Conservation (phyloP, 2,888 invertebrate species). For the Pimpla rufipes region DNA sequence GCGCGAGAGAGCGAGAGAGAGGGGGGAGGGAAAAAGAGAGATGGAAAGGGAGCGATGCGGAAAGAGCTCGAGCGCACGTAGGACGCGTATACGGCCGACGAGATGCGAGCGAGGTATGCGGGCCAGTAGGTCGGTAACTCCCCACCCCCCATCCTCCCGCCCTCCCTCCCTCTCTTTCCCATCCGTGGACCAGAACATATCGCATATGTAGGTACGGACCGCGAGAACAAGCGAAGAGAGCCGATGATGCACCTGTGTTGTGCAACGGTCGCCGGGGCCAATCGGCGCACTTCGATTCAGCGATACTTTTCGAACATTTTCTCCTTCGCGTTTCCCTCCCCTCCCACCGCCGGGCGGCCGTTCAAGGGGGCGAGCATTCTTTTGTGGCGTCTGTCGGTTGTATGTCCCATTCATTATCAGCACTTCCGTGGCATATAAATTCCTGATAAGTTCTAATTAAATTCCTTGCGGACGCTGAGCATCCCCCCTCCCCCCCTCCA, state of each 20-base stretch:
- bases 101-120: conserved; percentile 77
- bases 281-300: background rate
- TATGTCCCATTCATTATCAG: background rate
- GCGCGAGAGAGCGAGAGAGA: conserved; percentile 4
- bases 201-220: conserved; percentile 23
- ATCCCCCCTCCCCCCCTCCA: too few species aligned
- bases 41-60: conserved; percentile 27
- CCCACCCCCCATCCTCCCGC: conserved; percentile 60
- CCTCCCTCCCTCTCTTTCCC: conserved; percentile 18
- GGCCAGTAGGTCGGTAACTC: conserved; percentile 81
- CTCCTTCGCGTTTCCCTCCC: background rate
- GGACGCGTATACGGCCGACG: conserved; percentile 4
- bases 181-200: conserved; percentile 12
- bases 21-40: conserved; percentile 1
- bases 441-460: conserved; percentile 10
- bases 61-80: conserved; percentile 23
- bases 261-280: background rate
- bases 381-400: background rate
- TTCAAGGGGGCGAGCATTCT: background rate
- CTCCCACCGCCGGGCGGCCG: background rate
- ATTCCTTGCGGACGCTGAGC: background rate
- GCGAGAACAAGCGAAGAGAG: conserved; percentile 36
- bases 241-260: conserved; percentile 30
- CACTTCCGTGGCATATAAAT: background rate
- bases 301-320: background rate